Percentiles rank a stretch among this genome's conserved stretches.
Conservation (phyloP, 2,888 invertebrate species). For the Psylliodes chrysocephalus region DNA sequence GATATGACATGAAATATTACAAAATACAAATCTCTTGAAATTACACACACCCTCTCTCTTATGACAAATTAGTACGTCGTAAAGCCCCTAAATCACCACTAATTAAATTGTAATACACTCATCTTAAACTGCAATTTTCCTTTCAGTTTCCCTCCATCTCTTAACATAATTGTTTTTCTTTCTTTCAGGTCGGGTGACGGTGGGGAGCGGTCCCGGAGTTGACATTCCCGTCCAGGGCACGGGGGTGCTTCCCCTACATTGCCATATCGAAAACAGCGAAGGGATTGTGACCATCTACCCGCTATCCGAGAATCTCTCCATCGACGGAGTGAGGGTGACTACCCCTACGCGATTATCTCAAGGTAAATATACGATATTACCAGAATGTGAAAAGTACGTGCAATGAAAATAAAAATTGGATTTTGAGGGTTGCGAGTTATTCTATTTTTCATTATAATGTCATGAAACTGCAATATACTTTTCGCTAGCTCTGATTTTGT, state of each 20-base stretch:
- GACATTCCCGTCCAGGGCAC: conserved; percentile 88
- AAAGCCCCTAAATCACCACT: too few species aligned
- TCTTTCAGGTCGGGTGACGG: conserved; percentile 81
- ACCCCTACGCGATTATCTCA: conserved; percentile 82
- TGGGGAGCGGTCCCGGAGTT: conserved; percentile 82
- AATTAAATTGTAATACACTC: background rate
- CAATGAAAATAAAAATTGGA: too few species aligned
- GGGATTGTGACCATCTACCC: conserved; percentile 89
- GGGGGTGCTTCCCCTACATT: conserved; percentile 86
- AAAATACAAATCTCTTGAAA: too few species aligned
- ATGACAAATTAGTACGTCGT: too few species aligned
- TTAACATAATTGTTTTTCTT: conserved; percentile 1
- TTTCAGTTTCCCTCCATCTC: too few species aligned
- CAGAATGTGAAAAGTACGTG: too few species aligned
- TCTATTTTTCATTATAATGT: too few species aligned
- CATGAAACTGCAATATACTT: too few species aligned
- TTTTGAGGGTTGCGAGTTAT: too few species aligned
- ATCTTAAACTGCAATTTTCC: background rate
- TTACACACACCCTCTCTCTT: too few species aligned
- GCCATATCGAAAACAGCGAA: conserved; percentile 86
- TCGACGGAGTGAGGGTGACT: conserved; percentile 79
- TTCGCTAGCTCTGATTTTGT: too few species aligned
- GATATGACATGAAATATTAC: too few species aligned
- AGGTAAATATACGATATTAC: conserved; percentile 69
- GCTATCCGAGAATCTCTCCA: conserved; percentile 65